Evolutionary conservation across 2,888 invertebrate species (phyloP).

Genomic region (Sylvicola cinctus): DNA sequence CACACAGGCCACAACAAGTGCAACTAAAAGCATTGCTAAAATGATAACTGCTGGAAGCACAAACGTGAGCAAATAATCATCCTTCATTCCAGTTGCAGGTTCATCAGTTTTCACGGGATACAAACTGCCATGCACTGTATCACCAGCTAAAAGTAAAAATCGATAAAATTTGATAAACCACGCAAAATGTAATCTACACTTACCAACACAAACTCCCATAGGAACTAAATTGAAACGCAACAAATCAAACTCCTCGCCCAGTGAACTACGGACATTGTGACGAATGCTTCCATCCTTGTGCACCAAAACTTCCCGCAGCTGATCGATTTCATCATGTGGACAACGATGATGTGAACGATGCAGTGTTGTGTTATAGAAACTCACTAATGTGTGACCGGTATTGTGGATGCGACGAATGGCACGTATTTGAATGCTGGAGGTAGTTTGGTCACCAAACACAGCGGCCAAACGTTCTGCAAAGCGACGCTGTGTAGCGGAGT

Average conservation of each 20-base stretch:
- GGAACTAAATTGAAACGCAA: conserved; percentile 29
- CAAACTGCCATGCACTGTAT: conserved; percentile 3
- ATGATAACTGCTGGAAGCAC: conserved; percentile 79
- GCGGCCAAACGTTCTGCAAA: conserved; percentile 61
- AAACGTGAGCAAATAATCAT: conserved; percentile 58
- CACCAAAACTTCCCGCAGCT: conserved; percentile 47
- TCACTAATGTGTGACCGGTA: conserved; percentile 42
- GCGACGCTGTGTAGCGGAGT: conserved; percentile 55
- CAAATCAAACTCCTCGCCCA: conserved; percentile 43
- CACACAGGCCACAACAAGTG: conserved; percentile 71
- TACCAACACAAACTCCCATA: conserved; percentile 31
- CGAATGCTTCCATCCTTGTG: conserved; percentile 37
- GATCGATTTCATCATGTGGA: conserved; percentile 54
- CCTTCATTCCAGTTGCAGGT: conserved; percentile 27
- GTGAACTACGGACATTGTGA: conserved; percentile 30
- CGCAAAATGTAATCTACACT: conserved; percentile 14
- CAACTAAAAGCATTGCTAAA: conserved; percentile 67
- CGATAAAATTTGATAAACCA: conserved; percentile 1
- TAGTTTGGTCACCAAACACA: conserved; percentile 54
- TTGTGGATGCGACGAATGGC: conserved; percentile 29
- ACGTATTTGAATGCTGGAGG: conserved; percentile 51
- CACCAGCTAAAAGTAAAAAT: conserved; percentile 10
- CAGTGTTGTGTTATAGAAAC: conserved; percentile 59
- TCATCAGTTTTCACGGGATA: not conserved
- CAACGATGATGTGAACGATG: conserved; percentile 29